Evolutionary conservation across 2,888 invertebrate genomes (phyloP), one percentile per base, ranked within the genome.

Genomic region (Pyrochroa serraticornis): DNA sequence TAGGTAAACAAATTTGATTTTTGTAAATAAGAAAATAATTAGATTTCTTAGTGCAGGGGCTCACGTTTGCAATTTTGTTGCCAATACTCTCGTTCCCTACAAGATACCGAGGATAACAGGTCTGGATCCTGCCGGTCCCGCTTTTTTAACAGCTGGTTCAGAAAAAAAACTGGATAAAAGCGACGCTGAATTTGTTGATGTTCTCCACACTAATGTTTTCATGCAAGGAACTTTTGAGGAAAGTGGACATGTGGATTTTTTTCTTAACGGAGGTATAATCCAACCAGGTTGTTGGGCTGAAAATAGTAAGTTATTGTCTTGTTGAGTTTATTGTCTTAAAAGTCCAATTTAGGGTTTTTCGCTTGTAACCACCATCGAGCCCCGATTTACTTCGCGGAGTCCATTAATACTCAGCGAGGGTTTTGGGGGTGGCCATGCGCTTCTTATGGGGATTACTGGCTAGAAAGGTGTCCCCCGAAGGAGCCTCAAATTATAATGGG

Each of bases 181-280:
- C 0, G 89, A 90, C 68, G 90, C 88, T 0, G 72, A 80, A 2
- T 89, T 87, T 69, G 90, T 90, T 0, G 90, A 90, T 71, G 85
- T 89, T 1, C 82, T 88, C 46, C 90, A 90, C 68, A 88, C 89
- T 0, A 89, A 89, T 69, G 87, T 88, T 0, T 82, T 89, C 62
- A 76, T 87, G 0, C 87, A 89, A 67, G 90, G 90, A 0, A 85
- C 86, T 65, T 74, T 86, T 10, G 85, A 87, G 64, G 79, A 83
- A 32, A 84, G 85, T 63, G 90, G 90, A 0, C 87, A 89, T 70
- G 83, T 86, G 0, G 90, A 90, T 69, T 90, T 89, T 71, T 90
- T 88, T 68, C 81, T 88, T 73, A 90, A 90, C 68, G 90, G 90
- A 0, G 90, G 90, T 0, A 80, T 85, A 14, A 79, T 82, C 35